A percentile compares a stretch with the other conserved stretches of the same genome.
Evolutionary conservation across 2,797 vertebrate genomes (phyloP).

Genomic region (Amniataba percoides): DNA sequence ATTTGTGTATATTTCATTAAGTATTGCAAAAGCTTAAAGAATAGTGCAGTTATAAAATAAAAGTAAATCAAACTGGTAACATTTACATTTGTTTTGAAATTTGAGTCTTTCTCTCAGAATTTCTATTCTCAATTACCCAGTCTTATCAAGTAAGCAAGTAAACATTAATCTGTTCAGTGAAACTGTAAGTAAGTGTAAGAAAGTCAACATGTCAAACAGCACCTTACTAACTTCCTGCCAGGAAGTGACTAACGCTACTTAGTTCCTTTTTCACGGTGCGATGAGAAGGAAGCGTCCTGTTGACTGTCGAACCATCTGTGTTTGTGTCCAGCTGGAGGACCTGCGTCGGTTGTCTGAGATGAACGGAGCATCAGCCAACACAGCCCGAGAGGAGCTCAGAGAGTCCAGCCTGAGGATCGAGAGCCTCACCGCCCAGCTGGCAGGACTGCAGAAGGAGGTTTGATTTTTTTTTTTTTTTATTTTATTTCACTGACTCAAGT

Average conservation of each 20-base stretch:
- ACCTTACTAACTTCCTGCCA: slow-evolving; percentile 49
- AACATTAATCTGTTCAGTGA: not conserved
- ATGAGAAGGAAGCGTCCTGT: not conserved
- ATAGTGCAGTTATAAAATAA: too few relatives aligned
- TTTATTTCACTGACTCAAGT: not conserved
- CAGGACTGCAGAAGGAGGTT: slow-evolving; percentile 91
- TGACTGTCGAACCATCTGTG: not conserved
- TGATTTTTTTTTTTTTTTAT: slow-evolving; percentile 58
- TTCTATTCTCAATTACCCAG: too few relatives aligned
- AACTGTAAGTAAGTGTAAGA: too few relatives aligned
- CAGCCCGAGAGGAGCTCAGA: slow-evolving; percentile 90
- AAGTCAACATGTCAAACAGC: not conserved
- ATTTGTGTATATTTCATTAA: too few relatives aligned
- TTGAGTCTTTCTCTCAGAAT: too few relatives aligned
- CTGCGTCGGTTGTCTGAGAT: slow-evolving; percentile 88
- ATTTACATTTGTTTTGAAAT: too few relatives aligned
- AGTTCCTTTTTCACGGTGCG: slow-evolving; percentile 58
- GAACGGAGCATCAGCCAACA: slow-evolving; percentile 85
- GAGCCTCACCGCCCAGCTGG: slow-evolving; percentile 87
- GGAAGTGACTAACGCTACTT: slow-evolving; percentile 54
- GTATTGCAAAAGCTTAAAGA: too few relatives aligned
- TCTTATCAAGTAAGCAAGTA: too few relatives aligned
- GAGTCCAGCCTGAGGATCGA: slow-evolving; percentile 89
- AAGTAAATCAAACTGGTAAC: too few relatives aligned
- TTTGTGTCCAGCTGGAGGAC: slow-evolving; percentile 88